These are phyloP conservation scores for Nowickia ferox DNA, from an alignment of 2,888 invertebrate species.

Conservation along the genomic window DNA sequence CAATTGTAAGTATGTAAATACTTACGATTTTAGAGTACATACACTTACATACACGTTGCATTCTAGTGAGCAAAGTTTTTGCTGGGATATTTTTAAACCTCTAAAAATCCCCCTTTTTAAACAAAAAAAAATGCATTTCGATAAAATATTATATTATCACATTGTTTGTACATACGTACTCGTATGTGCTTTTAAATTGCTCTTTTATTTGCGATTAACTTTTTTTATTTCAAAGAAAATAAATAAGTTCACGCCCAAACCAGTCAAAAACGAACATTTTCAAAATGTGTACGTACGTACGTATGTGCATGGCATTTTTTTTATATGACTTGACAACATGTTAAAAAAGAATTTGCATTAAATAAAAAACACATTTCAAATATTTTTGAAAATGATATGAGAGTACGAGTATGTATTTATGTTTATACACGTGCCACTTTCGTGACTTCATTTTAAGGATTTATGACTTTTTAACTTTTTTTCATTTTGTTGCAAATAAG, in stretches of 20 bases:
- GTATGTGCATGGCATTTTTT: constrained; percentile 3
- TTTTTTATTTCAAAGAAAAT: constrained; percentile 37
- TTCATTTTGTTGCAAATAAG: constrained; percentile 32
- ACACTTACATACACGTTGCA: no score
- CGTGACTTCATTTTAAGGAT: constrained; percentile 54
- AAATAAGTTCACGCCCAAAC: constrained; percentile 60
- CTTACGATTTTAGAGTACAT: no score
- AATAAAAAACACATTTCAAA: neutral
- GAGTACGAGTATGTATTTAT: constrained; percentile 10
- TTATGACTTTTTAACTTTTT: constrained; percentile 56
- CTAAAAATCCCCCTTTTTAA: constrained; percentile 43
- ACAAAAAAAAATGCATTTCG: constrained; percentile 27
- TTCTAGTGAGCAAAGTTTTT: no score
- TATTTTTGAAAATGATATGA: constrained; percentile 49
- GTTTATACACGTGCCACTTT: constrained; percentile 60
- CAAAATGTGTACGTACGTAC: neutral
- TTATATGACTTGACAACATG: constrained; percentile 41
- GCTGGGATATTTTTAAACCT: neutral
- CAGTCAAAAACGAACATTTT: constrained; percentile 33
- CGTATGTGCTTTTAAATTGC: constrained; percentile 27
- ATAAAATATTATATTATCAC: constrained; percentile 48
- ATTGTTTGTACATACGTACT: neutral
- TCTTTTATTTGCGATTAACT: constrained; percentile 32
- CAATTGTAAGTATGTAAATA: no score
- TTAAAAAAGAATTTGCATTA: constrained; percentile 28